Percentiles rank a stretch among this genome's conserved stretches.
phyloP scores from a whole-genome alignment of 23 tunicate species.

The Ascidia mentula region DNA sequence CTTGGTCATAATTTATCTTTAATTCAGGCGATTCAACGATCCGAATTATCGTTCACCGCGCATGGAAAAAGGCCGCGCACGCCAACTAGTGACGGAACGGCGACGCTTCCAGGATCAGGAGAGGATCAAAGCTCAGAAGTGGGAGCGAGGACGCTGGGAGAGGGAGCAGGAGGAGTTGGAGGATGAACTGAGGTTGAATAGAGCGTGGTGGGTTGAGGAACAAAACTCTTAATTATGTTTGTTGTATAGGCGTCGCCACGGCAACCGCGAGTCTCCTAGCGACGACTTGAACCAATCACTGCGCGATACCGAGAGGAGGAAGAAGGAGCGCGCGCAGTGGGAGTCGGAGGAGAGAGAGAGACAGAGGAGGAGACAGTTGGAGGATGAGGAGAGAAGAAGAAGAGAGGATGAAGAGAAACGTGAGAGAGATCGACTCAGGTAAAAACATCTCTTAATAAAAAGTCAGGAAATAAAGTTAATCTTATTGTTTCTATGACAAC shows the following conservation, averaged over 20 bases:
- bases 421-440: slow-evolving; percentile 73
- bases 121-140: slow-evolving; percentile 65
- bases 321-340: slow-evolving; percentile 81
- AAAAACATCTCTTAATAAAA: background rate
- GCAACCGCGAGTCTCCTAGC: slow-evolving; percentile 33
- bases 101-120: slow-evolving; percentile 77
- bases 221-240: background rate
- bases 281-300: slow-evolving; percentile 33
- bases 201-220: background rate
- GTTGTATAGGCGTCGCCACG: slow-evolving; percentile 84
- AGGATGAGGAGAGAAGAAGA: slow-evolving; percentile 71
- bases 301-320: slow-evolving; percentile 67
- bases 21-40: slow-evolving; percentile 43
- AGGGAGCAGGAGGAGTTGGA: slow-evolving; percentile 82
- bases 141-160: slow-evolving; percentile 85
- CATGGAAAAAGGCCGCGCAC: slow-evolving; percentile 50
- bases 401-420: slow-evolving; percentile 56
- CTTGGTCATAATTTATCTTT: slow-evolving; percentile 3
- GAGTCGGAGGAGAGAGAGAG: slow-evolving; percentile 77
- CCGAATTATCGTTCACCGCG: slow-evolving; percentile 42
- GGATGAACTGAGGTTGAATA: slow-evolving; percentile 58
- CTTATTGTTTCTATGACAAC: no score
- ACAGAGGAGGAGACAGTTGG: slow-evolving; percentile 53
- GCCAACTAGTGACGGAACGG: slow-evolving; percentile 55
- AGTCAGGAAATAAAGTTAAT: no score